A percentile compares a stretch with the other conserved stretches of the same genome.
Evolutionary conservation across 2,888 invertebrate species (phyloP).

Genomic region (Galerucella calmariensis): DNA sequence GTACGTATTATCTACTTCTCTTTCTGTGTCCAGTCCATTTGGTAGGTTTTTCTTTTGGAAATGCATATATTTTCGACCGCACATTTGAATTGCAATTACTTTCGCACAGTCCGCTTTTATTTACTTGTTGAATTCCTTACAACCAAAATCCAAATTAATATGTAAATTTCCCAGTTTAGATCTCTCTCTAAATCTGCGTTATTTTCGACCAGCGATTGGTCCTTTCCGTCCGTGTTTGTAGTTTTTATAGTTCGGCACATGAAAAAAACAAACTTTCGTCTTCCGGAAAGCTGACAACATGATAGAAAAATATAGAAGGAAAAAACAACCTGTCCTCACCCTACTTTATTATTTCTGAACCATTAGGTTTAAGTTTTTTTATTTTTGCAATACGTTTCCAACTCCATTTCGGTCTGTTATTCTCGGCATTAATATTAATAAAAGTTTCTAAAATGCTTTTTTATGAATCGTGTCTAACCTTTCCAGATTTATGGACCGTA

Average conservation of each 20-base stretch:
- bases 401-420: conserved; percentile 53
- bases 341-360: conserved; percentile 36
- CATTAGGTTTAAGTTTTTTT: conserved; percentile 38
- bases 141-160: background rate
- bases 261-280: background rate
- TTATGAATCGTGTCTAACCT: conserved; percentile 54
- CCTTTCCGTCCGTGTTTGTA: background rate
- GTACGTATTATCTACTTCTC: no score
- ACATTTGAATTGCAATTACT: background rate
- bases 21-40: background rate
- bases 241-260: conserved; percentile 1
- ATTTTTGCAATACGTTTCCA: conserved; percentile 41
- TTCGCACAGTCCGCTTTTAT: background rate
- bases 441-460: conserved; percentile 53
- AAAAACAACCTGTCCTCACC: conserved; percentile 16
- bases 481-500: conserved; percentile 51
- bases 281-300: conserved; percentile 4
- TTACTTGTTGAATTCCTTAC: background rate
- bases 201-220: background rate
- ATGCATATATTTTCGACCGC: background rate
- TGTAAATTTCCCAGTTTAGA: background rate
- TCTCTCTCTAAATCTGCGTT: background rate
- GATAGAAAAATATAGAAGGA: background rate
- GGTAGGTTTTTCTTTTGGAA: background rate
- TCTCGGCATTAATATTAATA: conserved; percentile 57